phyloP scores from a whole-genome alignment of 2,888 invertebrate genomes.

The Syritta pipiens region DNA sequence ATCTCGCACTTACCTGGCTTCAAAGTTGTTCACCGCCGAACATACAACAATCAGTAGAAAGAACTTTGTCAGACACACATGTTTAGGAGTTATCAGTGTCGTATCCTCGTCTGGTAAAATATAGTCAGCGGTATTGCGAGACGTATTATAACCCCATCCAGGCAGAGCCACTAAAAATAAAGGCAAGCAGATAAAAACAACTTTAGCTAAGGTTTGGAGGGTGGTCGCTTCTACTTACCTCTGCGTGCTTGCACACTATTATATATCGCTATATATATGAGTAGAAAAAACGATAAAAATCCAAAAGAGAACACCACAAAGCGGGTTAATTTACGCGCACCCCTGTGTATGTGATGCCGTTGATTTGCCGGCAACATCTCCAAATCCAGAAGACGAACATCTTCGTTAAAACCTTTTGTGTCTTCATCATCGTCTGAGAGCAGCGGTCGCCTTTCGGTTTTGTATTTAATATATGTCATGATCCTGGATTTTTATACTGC shows the following conservation, averaged over 20 bases:
- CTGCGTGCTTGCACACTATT: constrained; percentile 74
- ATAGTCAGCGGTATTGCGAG: constrained; percentile 86
- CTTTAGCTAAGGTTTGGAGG: no score
- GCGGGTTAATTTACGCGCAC: constrained; percentile 72
- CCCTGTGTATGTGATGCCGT: constrained; percentile 72
- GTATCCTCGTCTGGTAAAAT: constrained; percentile 86
- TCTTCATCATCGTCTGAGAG: constrained; percentile 53
- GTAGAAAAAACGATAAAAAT: constrained; percentile 71
- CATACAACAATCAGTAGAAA: constrained; percentile 88
- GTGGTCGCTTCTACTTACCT: constrained; percentile 71
- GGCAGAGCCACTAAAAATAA: constrained; percentile 79
- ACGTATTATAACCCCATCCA: constrained; percentile 88
- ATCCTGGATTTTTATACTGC: constrained; percentile 1
- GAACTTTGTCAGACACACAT: constrained; percentile 81
- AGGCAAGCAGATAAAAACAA: not conserved
- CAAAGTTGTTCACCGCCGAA: constrained; percentile 85
- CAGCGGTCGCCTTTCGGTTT: constrained; percentile 36
- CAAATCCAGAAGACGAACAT: constrained; percentile 12
- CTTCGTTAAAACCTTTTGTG: constrained; percentile 25
- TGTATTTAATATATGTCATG: constrained; percentile 48
- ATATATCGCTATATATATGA: constrained; percentile 75
- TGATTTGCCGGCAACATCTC: constrained; percentile 70
- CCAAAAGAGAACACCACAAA: constrained; percentile 70
- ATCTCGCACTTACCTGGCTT: constrained; percentile 80
- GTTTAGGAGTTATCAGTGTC: constrained; percentile 82